A percentile compares a stretch with the other conserved stretches of the same genome.
phyloP scores from a whole-genome alignment of 2,888 invertebrate genomes.

The Scrobipalpa atriplicella region DNA sequence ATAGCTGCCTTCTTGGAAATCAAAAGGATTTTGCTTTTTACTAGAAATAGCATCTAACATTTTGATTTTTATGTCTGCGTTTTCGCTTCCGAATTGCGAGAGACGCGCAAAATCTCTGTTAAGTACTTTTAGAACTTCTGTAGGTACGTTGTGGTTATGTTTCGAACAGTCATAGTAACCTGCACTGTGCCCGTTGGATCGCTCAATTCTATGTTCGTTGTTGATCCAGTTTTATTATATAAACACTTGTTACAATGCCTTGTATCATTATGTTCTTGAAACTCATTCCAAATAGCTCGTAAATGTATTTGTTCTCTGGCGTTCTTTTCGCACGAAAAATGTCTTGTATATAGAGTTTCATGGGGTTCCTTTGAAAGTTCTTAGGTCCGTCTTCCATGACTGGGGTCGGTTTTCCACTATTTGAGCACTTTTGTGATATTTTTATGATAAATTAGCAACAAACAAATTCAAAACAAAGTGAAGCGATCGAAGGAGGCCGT shows the following conservation, averaged over 20 bases:
- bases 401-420: neutral
- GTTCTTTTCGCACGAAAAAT: slow-evolving; percentile 65
- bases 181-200: slow-evolving; percentile 70
- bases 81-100: slow-evolving; percentile 55
- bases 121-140: slow-evolving; percentile 52
- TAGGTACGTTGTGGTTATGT: slow-evolving; percentile 51
- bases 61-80: slow-evolving; percentile 58
- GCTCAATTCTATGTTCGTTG: slow-evolving; percentile 64
- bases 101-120: slow-evolving; percentile 50
- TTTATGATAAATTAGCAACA: too few relatives aligned
- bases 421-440: neutral
- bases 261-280: slow-evolving; percentile 75
- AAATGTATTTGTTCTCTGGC: slow-evolving; percentile 64
- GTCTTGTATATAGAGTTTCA: slow-evolving; percentile 74
- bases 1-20: slow-evolving; percentile 58
- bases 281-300: slow-evolving; percentile 63
- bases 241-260: slow-evolving; percentile 65
- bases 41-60: slow-evolving; percentile 56
- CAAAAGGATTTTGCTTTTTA: slow-evolving; percentile 45
- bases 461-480: slow-evolving; percentile 12
- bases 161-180: slow-evolving; percentile 65
- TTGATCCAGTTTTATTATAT: slow-evolving; percentile 50
- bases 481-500: neutral
- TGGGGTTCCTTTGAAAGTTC: slow-evolving; percentile 52
- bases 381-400: slow-evolving; percentile 6